Base-by-base conservation (phyloP, 2,797 vertebrate species). In the Astyanax mexicanus region DNA sequence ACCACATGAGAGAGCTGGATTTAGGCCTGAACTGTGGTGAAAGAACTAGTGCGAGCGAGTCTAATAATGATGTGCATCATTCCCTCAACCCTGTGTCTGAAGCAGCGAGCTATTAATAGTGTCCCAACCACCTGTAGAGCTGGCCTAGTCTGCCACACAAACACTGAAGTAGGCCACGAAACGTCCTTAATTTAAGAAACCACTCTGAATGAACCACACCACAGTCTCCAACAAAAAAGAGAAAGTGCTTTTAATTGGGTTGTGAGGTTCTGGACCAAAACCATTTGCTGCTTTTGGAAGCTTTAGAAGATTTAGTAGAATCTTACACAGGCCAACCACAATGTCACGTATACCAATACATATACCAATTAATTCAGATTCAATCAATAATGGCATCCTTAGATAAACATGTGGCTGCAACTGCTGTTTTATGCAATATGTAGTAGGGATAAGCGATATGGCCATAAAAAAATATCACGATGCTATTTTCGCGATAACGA, bases 1-100 rank as follows among this genome's bases (percentile, higher is more conserved):
- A 80, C 82, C 81, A 86, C 84, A 86, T 87, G 88, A 90, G 87
- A 78, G 83, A 86, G 83, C 66, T 45, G 51, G 51, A 74, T 74
- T 77, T 77, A 72, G 61, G 68, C 52, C 55, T 32, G 47, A 3
- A 45, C 68, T 68, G 54, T 21, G 19, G 12, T 42, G 62, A 51
- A 35, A 78, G 32, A 73, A 61, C 70, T 73, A 65, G 76, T 61
- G 44, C 62, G 62, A 62, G 25, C 11, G 17, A 60, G 42, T 72
- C 62, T 77, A 77, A 77, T 77, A 77, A 77, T 81, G 76, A 81
- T 81, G 77, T 72, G 79, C 57, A 80, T 83, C 77, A 69, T 61
- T 81, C 69, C 52, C 64, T 60, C 45, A 62, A 78, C 58, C 70
- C 76, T 73, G 76, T 62, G 38, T 78, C 69, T 61, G 57, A 65